Evolutionary conservation across 2,113 vertebrate species (phyloP).

Genomic region (Willisornis vidua): DNA sequence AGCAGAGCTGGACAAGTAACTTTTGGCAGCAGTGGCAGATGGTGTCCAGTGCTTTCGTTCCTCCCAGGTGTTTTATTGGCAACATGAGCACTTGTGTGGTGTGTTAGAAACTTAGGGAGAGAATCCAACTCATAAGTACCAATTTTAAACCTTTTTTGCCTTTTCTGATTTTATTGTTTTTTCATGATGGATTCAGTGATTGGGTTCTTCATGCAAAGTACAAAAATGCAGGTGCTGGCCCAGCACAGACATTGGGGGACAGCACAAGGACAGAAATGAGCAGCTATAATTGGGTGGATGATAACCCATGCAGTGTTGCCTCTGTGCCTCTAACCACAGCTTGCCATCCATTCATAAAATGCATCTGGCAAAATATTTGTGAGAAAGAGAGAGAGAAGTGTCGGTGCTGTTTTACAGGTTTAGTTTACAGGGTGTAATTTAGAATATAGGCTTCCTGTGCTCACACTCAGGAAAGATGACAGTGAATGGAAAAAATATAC

Average conservation of each 20-base stretch:
- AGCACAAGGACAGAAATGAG: background rate
- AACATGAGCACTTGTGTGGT: background rate
- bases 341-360: background rate
- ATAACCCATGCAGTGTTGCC: background rate
- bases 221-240: background rate
- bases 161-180: background rate
- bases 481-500: background rate
- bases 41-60: background rate
- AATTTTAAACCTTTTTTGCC: background rate
- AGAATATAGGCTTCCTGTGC: background rate
- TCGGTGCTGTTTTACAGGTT: background rate
- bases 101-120: background rate
- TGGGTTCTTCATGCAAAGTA: background rate
- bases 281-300: background rate
- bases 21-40: background rate
- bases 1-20: background rate
- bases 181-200: background rate
- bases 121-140: background rate
- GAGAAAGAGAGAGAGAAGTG: background rate
- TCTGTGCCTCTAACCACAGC: background rate
- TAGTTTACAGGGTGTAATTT: background rate
- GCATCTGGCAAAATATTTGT: background rate
- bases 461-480: background rate
- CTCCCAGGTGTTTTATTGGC: background rate
- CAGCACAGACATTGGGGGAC: background rate